phyloP scores from a whole-genome alignment of 2,888 invertebrate genomes.

The Acleris holmiana region DNA sequence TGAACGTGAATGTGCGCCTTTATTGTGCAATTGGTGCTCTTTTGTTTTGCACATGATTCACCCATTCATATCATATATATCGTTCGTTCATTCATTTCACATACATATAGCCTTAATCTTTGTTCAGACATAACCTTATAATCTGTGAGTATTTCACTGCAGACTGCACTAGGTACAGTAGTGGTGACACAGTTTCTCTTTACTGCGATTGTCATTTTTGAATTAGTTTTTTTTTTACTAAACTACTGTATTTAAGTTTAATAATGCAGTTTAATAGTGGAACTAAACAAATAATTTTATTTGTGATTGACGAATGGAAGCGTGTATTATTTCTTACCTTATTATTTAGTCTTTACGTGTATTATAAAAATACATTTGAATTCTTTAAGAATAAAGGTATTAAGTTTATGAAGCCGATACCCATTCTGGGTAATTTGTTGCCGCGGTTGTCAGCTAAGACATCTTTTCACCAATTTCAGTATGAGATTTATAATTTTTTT shows the following conservation, averaged over 20 bases:
- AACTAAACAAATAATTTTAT: slow-evolving; percentile 51
- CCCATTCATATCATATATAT: too few species aligned
- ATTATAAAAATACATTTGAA: slow-evolving; percentile 74
- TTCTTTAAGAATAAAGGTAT: slow-evolving; percentile 76
- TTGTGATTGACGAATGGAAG: slow-evolving; percentile 68
- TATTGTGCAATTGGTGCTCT: too few species aligned
- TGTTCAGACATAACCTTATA: too few species aligned
- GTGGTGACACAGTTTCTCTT: too few species aligned
- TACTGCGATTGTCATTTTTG: background rate
- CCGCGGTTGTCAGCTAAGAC: slow-evolving; percentile 65
- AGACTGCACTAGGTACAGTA: too few species aligned
- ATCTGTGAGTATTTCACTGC: too few species aligned
- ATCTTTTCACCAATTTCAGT: slow-evolving; percentile 77
- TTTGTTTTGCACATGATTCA: too few species aligned
- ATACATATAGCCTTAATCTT: too few species aligned
- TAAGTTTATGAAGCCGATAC: slow-evolving; percentile 69
- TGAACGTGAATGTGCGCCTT: too few species aligned
- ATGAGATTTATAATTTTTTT: slow-evolving; percentile 72
- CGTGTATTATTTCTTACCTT: slow-evolving; percentile 59
- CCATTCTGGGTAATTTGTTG: slow-evolving; percentile 79
- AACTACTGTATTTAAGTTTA: background rate
- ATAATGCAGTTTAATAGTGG: slow-evolving; percentile 53
- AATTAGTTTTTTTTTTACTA: too few species aligned
- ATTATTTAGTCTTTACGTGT: slow-evolving; percentile 64
- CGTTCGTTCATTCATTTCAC: too few species aligned